Conservation (phyloP, 2,888 invertebrate species). For the Sepioteuthis lessoniana region DNA sequence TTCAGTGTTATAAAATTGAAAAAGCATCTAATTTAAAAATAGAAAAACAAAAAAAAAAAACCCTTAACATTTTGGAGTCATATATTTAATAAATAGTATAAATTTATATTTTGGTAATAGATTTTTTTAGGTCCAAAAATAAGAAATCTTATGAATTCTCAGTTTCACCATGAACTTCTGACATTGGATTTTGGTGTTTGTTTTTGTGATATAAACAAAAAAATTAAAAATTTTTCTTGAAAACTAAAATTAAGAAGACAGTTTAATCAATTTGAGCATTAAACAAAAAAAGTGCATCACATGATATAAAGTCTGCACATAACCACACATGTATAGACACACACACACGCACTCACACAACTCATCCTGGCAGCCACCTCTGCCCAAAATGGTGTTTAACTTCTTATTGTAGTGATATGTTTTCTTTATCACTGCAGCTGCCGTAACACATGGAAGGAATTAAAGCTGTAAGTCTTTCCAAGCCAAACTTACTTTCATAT, state of each 20-base stretch:
- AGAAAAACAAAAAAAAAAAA: no score
- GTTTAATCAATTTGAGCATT: neutral
- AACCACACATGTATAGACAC: neutral
- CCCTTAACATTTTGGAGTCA: no score
- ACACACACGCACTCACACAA: neutral
- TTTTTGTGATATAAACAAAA: no score
- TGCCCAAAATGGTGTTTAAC: neutral
- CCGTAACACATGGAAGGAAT: slow-evolving; percentile 48
- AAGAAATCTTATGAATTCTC: no score
- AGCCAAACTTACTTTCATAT: neutral
- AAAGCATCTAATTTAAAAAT: no score
- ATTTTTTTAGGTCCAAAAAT: no score
- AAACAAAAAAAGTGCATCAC: neutral
- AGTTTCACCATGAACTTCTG: no score
- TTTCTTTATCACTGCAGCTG: slow-evolving; percentile 44
- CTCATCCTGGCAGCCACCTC: neutral
- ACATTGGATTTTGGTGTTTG: no score
- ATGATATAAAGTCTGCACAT: neutral
- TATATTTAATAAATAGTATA: no score
- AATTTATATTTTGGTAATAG: no score
- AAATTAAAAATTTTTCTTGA: no score
- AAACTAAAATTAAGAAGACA: neutral
- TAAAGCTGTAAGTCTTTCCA: slow-evolving; percentile 43
- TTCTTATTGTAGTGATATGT: slow-evolving; percentile 40
- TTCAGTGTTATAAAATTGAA: no score